Evolutionary conservation across 2,888 invertebrate genomes (phyloP), one percentile per base, ranked within the genome.

Genomic region (Andrena bucephala): DNA sequence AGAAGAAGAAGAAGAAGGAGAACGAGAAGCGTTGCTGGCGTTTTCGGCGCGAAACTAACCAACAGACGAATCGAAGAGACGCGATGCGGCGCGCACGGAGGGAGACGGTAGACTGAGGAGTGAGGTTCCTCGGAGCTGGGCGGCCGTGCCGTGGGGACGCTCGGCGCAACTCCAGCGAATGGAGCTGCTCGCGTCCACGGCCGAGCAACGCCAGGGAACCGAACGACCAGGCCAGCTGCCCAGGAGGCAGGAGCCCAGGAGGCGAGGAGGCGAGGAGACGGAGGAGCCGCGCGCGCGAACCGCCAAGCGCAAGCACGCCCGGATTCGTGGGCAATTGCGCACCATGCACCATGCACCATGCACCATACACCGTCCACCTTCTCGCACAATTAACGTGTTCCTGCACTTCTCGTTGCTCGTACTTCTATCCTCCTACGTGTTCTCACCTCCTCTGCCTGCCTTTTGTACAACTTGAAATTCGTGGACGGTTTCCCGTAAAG

Each of bases 21-120:
- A 13, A 42, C 4, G 42, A 13, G 42, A 5, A 42, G 42, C 13
- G 42, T 42, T 1, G 42, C 5, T 42, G 0, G 42, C 5, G 42
- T 27, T 57, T 57, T 57, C 57, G 57, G 57, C 57, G 60, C 31
- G 10, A 62, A 62, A 62, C n/a, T 7, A 33, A n/a, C 2, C 31
- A n/a, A 33, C n/a, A 2, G 7, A 8, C 60, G 31, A 33, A 27
- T 57, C 31, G 29, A 62, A 31, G 10, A 31, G 71, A 50, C 50
- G 36, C 24, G 16, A 29, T 16, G 13, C 16, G 75, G 71, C 85
- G 76, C 69, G 69, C 76, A 42, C 81, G 84, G 72, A 81, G 82
- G 83, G 60, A 81, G 71, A 77, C 74, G 87, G 82, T 83, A 79
- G 85, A 90, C 90, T 89, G 89, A 89, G 77, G 86, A 90, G 89